Evolutionary conservation across 30 jellyfish, hydroid and myxozoan species (phyloP).

Genomic region (Turritopsis rubra): DNA sequence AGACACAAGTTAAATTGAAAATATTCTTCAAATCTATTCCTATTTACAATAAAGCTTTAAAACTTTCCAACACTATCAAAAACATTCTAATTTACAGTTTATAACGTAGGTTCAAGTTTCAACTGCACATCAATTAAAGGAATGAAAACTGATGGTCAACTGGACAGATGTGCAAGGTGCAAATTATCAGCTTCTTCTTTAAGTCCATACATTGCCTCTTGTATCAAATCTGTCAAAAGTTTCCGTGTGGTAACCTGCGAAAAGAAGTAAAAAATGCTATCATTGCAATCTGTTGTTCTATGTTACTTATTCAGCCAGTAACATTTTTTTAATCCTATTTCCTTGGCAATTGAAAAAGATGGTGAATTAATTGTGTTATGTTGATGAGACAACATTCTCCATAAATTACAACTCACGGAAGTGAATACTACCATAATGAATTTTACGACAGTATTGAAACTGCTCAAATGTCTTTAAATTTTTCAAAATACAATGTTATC

Average conservation of each 20-base stretch:
- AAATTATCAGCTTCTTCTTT: neutral
- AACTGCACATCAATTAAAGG: neutral
- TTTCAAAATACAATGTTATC: neutral
- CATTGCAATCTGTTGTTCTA: too few relatives aligned
- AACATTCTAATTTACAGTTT: neutral
- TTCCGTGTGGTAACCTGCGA: neutral
- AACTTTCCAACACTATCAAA: neutral
- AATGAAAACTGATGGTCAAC: neutral
- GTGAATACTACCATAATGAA: too few relatives aligned
- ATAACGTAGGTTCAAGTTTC: neutral
- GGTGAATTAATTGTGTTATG: too few relatives aligned
- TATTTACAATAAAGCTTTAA: neutral
- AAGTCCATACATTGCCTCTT: neutral
- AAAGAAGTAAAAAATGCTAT: neutral
- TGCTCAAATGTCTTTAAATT: neutral
- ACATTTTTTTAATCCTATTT: too few relatives aligned
- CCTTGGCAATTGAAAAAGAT: too few relatives aligned
- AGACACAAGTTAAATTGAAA: neutral
- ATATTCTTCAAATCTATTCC: neutral
- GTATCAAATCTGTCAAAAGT: neutral
- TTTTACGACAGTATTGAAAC: neutral
- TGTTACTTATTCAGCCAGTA: too few relatives aligned
- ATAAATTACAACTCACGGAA: too few relatives aligned
- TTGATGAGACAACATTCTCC: too few relatives aligned
- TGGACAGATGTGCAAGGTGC: neutral